These are phyloP conservation scores for Mormyrus proboscirostris DNA, from an alignment of 2,797 vertebrate species.

Conservation along the genomic window DNA sequence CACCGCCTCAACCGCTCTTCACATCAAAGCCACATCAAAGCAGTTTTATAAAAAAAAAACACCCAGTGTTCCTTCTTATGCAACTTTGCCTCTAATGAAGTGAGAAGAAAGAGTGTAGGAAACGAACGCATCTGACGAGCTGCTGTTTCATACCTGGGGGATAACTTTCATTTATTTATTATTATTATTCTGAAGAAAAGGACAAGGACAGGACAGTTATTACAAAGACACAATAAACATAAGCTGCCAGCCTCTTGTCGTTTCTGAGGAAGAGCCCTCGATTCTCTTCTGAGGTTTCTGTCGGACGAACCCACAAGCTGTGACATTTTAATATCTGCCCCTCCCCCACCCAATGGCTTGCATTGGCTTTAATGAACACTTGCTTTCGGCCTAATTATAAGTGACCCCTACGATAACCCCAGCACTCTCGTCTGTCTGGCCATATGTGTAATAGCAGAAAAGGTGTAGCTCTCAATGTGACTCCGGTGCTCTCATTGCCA, in stretches of 20 bases:
- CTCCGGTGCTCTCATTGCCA: constrained; percentile 71
- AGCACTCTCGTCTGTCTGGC: constrained; percentile 38
- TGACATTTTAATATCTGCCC: neutral
- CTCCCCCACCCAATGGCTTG: constrained; percentile 19
- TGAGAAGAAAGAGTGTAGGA: neutral
- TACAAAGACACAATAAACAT: neutral
- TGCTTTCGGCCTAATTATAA: constrained; percentile 71
- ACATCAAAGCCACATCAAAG: neutral
- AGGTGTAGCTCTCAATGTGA: constrained; percentile 71
- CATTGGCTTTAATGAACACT: constrained; percentile 55
- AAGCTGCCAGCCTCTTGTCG: neutral
- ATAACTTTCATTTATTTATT: neutral
- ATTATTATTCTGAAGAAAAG: neutral
- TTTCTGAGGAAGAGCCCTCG: neutral
- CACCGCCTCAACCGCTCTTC: neutral
- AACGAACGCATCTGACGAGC: neutral
- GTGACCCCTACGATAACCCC: constrained; percentile 44
- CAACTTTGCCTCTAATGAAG: constrained; percentile 1
- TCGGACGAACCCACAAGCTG: neutral
- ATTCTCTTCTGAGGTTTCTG: neutral
- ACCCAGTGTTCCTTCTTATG: neutral
- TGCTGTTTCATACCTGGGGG: neutral
- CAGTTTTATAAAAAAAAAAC: neutral
- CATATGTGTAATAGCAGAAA: constrained; percentile 58
- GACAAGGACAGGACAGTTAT: neutral